Percentiles rank a stretch among this genome's conserved stretches.
Evolutionary conservation across 2,797 vertebrate species (phyloP).

Genomic region (Prunella strophiata): DNA sequence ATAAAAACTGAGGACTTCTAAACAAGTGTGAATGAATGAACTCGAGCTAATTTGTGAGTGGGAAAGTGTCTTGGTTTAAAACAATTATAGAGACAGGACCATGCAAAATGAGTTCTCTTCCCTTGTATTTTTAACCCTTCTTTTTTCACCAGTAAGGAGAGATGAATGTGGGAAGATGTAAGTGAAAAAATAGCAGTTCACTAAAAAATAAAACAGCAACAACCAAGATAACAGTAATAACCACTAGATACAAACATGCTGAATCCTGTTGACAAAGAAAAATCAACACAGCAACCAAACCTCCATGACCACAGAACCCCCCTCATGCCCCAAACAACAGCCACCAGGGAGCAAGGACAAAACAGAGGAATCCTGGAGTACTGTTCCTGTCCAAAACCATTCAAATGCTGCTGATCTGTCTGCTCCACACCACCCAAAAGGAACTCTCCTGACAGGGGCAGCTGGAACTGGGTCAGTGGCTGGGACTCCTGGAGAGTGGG

Average conservation of each 20-base stretch:
- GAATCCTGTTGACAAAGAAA: not conserved
- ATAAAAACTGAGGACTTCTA: not conserved
- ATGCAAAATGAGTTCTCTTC: not conserved
- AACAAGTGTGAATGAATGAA: not conserved
- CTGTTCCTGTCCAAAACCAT: not conserved
- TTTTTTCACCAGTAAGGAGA: not conserved
- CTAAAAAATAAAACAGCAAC: not conserved
- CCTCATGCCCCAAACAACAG: not conserved
- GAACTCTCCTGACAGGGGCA: not conserved
- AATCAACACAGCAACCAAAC: not conserved
- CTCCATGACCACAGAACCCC: not conserved
- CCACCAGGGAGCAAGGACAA: not conserved
- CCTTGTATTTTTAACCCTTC: not conserved
- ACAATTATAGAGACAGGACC: not conserved
- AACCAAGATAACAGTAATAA: not conserved
- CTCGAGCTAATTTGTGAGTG: not conserved
- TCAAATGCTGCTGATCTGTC: rapidly evolving
- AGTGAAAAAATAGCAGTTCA: not conserved
- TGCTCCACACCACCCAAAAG: not conserved
- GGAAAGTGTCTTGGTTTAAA: not conserved
- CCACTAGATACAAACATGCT: not conserved
- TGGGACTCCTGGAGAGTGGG: not conserved
- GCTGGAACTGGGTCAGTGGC: not conserved
- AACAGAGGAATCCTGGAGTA: not conserved
- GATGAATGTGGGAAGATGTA: not conserved